These are phyloP conservation scores for Cyclophora albipunctata DNA, from an alignment of 2,888 invertebrate species.

Conservation along the genomic window DNA sequence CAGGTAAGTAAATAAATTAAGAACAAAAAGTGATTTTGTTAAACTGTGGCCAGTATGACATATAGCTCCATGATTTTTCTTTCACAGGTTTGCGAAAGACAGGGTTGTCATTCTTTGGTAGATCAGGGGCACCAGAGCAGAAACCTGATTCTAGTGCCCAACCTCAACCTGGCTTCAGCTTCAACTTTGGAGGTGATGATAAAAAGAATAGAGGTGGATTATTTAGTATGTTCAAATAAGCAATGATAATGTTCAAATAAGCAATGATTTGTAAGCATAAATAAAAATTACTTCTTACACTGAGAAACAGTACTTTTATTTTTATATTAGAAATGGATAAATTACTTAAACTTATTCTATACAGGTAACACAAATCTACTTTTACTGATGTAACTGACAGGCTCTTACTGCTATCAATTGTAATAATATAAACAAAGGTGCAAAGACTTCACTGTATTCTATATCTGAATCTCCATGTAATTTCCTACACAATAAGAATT, in stretches of 20 bases:
- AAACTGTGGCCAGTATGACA: too few species aligned
- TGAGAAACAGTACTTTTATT: conserved; percentile 5
- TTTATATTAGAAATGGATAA: conserved; percentile 2
- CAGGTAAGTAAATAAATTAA: conserved; percentile 33
- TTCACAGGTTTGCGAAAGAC: conserved; percentile 49
- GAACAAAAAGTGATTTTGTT: not conserved
- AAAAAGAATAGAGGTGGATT: conserved; percentile 54
- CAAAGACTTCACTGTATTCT: conserved; percentile 94
- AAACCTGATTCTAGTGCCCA: conserved; percentile 30
- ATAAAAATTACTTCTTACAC: conserved; percentile 5
- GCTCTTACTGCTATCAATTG: conserved; percentile 94
- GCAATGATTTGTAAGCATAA: conserved; percentile 4
- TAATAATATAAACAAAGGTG: conserved; percentile 91
- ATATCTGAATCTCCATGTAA: conserved; percentile 86
- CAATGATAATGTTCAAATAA: conserved; percentile 49
- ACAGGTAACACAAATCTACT: conserved; percentile 5
- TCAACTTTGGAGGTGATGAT: conserved; percentile 52
- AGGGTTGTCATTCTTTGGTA: conserved; percentile 53
- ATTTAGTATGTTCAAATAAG: conserved; percentile 56
- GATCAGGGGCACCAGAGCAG: conserved; percentile 21
- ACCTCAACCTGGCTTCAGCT: conserved; percentile 40
- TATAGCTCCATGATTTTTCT: conserved; percentile 5
- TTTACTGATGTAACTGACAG: conserved; percentile 85
- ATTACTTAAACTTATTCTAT: conserved; percentile 1
- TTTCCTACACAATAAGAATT: conserved; percentile 92